These are phyloP conservation scores for Lerema accius DNA, from an alignment of 1,140 invertebrate species.

Conservation along the genomic window DNA sequence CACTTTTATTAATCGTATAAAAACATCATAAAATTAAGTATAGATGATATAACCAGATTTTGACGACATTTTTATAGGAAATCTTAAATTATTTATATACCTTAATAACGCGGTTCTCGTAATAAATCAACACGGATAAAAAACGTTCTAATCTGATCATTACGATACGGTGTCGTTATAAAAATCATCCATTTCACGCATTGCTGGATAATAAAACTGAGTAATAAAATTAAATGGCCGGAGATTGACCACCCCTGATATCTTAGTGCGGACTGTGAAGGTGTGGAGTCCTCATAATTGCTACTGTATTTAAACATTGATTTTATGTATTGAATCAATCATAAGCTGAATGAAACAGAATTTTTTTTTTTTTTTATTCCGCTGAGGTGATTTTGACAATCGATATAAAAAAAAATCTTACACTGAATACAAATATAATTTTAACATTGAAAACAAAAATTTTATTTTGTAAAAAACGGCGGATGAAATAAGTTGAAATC, in stretches of 20 bases:
- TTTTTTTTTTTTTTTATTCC: no score
- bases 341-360: no score
- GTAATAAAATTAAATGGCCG: slow-evolving; percentile 54
- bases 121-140: slow-evolving; percentile 73
- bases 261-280: slow-evolving; percentile 15
- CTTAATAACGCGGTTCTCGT: slow-evolving; percentile 48
- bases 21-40: slow-evolving; percentile 25
- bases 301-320: no score
- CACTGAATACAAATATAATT: no score
- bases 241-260: slow-evolving; percentile 58
- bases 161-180: slow-evolving; percentile 59
- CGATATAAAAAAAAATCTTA: no score
- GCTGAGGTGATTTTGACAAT: no score
- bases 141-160: slow-evolving; percentile 65
- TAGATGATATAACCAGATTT: slow-evolving; percentile 24
- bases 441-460: no score
- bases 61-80: slow-evolving; percentile 45
- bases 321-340: no score
- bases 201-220: slow-evolving; percentile 66
- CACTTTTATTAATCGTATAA: slow-evolving; percentile 7
- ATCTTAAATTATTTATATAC: slow-evolving; percentile 44
- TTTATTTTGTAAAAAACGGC: no score
- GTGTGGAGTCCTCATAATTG: no score
- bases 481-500: no score
- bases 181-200: slow-evolving; percentile 68